Base-by-base conservation (phyloP, 2,113 vertebrate species). In the Oriolus oriolus region DNA sequence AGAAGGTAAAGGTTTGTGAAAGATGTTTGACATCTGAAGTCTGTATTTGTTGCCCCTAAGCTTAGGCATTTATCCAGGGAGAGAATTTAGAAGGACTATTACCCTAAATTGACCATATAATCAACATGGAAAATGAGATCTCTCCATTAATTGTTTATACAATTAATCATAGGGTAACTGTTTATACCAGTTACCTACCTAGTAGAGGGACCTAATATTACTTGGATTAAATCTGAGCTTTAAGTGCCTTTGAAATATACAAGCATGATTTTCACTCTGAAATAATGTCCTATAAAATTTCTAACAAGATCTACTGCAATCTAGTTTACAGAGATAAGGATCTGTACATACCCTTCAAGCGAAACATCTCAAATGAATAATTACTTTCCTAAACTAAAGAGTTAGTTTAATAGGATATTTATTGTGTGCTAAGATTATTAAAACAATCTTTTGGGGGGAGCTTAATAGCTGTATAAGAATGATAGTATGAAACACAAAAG, bases 381-480 rank as follows among this genome's bases (percentile, higher is more conserved):
- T 97, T 97, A 74, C 89, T 96, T 93, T 97, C 37, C 30, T 92
- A 97, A 97, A 92, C 60, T 13, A 88, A 96, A 94, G n/a, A 63
- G 20, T 87, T 93, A 20, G 59, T 94, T 97, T 95, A 97, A 96
- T 83, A 90, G 49, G 76, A 80, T 96, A 93, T 95, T 96, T 96
- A 96, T 91, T 96, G 74, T 96, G 60, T 79, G 75, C 91, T 98
- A 97, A 97, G 74, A 97, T 96, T 93, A 97, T 97, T 97, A 94
- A 97, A 97, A 91, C 91, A 85, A 65, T 97, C 95, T 96, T 96
- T 92, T 92, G 7, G 49, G 24, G 52, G 19, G 63, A 65, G 47
- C 95, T 97, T 97, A 96, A 96, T 97, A 96, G 93, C 87, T 92
- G 30, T 91, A 31, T 95, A 84, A 96, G 61, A 96, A 94, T 92